These are phyloP conservation scores for Zelostemma sp. DNA, from an alignment of 1,140 invertebrate species.

Conservation along the genomic window DNA sequence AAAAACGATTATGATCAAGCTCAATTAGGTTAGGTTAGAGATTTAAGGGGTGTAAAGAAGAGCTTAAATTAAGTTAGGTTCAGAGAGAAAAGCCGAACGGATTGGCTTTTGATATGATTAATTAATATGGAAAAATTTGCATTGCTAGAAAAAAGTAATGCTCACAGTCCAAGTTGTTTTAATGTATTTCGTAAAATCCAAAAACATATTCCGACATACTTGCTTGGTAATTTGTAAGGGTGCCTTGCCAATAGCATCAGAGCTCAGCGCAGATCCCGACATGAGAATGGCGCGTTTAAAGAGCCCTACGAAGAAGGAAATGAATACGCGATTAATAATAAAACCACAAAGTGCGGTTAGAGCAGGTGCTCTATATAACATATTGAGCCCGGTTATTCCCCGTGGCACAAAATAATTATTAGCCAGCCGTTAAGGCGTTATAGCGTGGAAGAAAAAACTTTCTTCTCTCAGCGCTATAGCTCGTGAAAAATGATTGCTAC, in stretches of 20 bases:
- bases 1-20: no score
- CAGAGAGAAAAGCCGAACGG: no score
- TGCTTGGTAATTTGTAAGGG: constrained; percentile 84
- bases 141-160: no score
- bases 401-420: constrained; percentile 54
- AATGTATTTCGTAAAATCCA: no score
- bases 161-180: no score
- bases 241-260: constrained; percentile 88
- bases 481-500: constrained; percentile 14
- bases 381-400: constrained; percentile 53
- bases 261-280: constrained; percentile 92
- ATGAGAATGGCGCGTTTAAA: constrained; percentile 94
- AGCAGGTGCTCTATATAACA: constrained; percentile 26
- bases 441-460: constrained; percentile 40
- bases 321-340: constrained; percentile 5
- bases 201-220: no score
- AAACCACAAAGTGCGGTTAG: constrained; percentile 5
- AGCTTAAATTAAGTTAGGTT: no score
- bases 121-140: no score
- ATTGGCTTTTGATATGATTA: no score
- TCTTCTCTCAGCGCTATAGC: constrained; percentile 9
- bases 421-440: constrained; percentile 32
- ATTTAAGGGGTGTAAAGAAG: no score
- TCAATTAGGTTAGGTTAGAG: no score
- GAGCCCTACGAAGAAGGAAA: constrained; percentile 73